Percentiles rank a stretch among this genome's conserved stretches.
phyloP scores from a whole-genome alignment of 2,888 invertebrate species.

The Agriopis marginaria region DNA sequence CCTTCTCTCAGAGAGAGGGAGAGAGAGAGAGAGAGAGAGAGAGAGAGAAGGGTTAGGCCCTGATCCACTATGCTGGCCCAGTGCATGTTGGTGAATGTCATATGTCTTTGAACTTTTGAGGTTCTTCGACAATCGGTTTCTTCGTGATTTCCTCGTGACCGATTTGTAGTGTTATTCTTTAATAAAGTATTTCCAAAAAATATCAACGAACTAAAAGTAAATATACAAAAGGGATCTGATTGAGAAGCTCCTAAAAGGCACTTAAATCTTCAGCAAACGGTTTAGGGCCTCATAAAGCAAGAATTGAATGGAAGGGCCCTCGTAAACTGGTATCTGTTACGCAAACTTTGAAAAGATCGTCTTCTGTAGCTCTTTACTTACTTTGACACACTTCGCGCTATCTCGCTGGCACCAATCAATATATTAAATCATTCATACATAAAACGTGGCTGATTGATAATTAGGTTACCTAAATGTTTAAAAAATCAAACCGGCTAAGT shows the following conservation, averaged over 20 bases:
- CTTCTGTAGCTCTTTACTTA: background rate
- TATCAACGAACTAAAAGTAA: slow-evolving; percentile 14
- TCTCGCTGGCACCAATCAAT: no score
- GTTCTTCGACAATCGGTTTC: no score
- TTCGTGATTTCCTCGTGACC: no score
- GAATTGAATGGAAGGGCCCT: slow-evolving; percentile 33
- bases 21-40: no score
- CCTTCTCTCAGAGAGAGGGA: no score
- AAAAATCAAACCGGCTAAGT: no score
- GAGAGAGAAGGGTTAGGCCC: no score
- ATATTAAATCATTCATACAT: background rate
- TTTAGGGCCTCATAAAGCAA: slow-evolving; percentile 29
- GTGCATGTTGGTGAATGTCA: no score
- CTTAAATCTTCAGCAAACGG: slow-evolving; percentile 22
- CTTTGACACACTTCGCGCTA: background rate
- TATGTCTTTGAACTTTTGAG: no score
- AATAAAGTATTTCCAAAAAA: background rate
- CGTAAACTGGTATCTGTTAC: slow-evolving; percentile 30
- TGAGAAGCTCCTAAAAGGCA: slow-evolving; percentile 25
- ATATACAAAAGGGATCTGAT: slow-evolving; percentile 18
- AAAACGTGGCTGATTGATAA: background rate
- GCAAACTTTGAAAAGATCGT: slow-evolving; percentile 6
- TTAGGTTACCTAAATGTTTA: no score
- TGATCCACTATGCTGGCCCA: no score
- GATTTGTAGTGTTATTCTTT: no score